These are phyloP conservation scores for Meloidogyne chitwoodi DNA, from an alignment of 1,140 invertebrate species.

Conservation along the genomic window DNA sequence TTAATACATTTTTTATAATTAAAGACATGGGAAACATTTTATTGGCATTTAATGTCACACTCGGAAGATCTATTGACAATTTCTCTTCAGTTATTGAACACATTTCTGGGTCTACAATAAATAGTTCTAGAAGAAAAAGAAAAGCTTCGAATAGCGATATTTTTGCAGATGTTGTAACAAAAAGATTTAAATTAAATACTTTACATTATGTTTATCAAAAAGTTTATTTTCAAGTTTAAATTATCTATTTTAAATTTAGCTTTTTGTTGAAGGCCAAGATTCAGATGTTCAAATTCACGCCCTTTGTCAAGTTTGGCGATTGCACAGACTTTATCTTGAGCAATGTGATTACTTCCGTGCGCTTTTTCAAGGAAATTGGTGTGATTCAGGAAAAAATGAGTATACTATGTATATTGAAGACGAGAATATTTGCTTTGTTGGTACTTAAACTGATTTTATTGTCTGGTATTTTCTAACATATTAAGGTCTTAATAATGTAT, in stretches of 20 bases:
- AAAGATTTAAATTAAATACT: neutral
- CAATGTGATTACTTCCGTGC: conserved; percentile 36
- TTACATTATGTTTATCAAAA: neutral
- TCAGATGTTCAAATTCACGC: conserved; percentile 28
- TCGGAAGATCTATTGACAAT: neutral
- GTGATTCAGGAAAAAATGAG: conserved; percentile 21
- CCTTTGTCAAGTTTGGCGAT: conserved; percentile 20
- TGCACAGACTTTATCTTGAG: conserved; percentile 31
- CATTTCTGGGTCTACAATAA: neutral
- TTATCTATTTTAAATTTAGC: neutral
- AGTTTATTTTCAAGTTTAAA: neutral
- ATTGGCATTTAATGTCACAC: neutral
- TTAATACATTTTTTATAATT: too few species aligned
- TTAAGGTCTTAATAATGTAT: conserved; percentile 33
- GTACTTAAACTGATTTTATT: conserved; percentile 9
- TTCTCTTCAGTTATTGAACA: neutral
- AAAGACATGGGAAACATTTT: neutral
- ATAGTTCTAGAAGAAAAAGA: neutral
- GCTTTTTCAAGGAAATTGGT: conserved; percentile 28
- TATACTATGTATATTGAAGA: conserved; percentile 16
- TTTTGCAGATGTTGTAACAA: neutral
- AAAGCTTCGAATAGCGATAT: neutral
- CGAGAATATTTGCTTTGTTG: conserved; percentile 19
- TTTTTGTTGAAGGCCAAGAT: conserved; percentile 32
- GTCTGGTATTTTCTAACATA: too few species aligned